Percentiles rank a stretch among this genome's conserved stretches.
Evolutionary conservation across 2,113 vertebrate genomes (phyloP).

Genomic region (Charina bottae): DNA sequence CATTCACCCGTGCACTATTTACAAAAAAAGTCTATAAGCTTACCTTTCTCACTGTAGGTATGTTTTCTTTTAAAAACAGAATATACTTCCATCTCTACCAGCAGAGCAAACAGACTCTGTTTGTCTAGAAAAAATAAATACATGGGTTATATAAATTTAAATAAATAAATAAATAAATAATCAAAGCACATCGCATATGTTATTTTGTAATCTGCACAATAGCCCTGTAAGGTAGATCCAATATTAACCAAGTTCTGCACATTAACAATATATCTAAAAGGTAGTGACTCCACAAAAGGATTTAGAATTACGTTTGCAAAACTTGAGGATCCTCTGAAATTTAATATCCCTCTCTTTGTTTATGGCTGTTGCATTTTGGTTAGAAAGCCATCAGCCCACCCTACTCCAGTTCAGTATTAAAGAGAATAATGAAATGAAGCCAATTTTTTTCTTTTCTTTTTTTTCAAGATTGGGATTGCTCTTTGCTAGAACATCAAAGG

Average conservation of each 20-base stretch:
- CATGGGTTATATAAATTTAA: no score
- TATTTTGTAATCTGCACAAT: background rate
- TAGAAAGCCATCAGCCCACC: background rate
- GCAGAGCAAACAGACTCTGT: no score
- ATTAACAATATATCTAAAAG: background rate
- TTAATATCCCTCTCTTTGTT: background rate
- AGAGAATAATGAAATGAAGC: background rate
- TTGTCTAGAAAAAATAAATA: no score
- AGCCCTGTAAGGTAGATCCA: background rate
- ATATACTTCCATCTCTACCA: no score
- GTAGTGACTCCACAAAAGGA: background rate
- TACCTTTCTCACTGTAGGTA: no score
- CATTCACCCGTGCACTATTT: no score
- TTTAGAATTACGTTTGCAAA: background rate
- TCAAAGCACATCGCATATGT: background rate
- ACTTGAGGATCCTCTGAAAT: background rate
- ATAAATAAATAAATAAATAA: no score
- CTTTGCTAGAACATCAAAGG: background rate
- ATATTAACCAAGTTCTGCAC: background rate
- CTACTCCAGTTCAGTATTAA: background rate
- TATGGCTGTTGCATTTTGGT: background rate
- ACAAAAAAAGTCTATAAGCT: no score
- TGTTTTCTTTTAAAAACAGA: no score
- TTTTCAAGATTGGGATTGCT: background rate
- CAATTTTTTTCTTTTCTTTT: no score